Evolutionary conservation across 2,888 invertebrate species (phyloP).

Genomic region (Folsomia manolachei): DNA sequence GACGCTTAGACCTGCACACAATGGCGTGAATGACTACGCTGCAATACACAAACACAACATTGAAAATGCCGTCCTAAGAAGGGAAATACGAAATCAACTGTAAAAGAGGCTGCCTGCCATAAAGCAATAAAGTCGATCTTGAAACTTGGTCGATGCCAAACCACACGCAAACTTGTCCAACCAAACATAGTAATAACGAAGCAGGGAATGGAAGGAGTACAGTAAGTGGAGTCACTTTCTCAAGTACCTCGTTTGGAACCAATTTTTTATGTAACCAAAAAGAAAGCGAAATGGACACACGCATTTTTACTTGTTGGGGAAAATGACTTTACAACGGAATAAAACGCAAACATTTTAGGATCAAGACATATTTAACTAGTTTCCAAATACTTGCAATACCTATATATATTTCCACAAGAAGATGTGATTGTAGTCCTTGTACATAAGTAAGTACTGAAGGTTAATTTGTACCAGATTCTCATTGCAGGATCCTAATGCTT

Average conservation of each 20-base stretch:
- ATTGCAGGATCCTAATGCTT: no score
- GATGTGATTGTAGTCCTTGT: no score
- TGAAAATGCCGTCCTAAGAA: neutral
- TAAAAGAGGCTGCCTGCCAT: neutral
- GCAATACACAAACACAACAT: neutral
- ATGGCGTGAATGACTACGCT: neutral
- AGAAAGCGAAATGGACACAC: neutral
- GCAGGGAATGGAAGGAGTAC: no score
- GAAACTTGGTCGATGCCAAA: neutral
- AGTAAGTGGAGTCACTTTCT: neutral
- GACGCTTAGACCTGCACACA: neutral
- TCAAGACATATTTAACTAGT: no score
- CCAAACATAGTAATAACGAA: neutral
- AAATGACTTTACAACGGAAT: neutral
- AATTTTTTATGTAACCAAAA: neutral
- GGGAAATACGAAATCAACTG: neutral
- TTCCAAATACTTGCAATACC: no score
- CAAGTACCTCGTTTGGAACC: neutral
- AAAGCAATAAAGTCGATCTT: constrained; percentile 5
- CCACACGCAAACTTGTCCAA: neutral
- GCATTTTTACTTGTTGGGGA: neutral
- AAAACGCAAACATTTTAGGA: neutral
- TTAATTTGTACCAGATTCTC: no score
- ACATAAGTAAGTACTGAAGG: no score
- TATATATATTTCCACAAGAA: no score